Evolutionary conservation across 2,888 invertebrate species (phyloP).

Genomic region (Kuschelorhynchus macadamiae): DNA sequence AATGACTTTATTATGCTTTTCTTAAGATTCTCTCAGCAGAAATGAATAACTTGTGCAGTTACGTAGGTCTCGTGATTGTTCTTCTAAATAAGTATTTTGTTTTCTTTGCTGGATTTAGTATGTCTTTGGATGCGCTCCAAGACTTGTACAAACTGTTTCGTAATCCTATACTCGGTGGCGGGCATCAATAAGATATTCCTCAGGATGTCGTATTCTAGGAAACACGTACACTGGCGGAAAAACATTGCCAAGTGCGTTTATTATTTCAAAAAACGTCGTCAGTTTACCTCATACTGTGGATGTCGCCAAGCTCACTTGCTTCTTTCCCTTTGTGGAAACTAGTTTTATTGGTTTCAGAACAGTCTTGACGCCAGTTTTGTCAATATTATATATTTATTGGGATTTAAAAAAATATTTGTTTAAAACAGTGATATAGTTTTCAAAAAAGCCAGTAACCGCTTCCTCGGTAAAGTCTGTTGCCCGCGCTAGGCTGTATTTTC

Average conservation of each 20-base stretch:
- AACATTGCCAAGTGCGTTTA: conserved; percentile 13
- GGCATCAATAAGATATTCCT: conserved; percentile 18
- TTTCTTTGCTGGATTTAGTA: conserved; percentile 24
- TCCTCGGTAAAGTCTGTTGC: conserved; percentile 11
- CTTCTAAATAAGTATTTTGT: conserved; percentile 13
- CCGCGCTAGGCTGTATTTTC: conserved; percentile 10
- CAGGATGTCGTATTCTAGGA: conserved; percentile 15
- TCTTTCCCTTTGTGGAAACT: conserved; percentile 30
- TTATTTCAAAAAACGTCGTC: conserved; percentile 30
- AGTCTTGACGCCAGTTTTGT: conserved; percentile 9
- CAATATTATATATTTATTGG: conserved; percentile 7
- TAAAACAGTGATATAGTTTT: conserved; percentile 1
- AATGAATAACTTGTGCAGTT: conserved; percentile 24
- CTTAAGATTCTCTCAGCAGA: conserved; percentile 35
- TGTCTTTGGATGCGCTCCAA: conserved; percentile 44
- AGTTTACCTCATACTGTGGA: conserved; percentile 33
- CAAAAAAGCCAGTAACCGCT: conserved; percentile 9
- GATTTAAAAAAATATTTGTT: conserved; percentile 10
- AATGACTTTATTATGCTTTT: conserved; percentile 14
- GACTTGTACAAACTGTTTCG: conserved; percentile 40
- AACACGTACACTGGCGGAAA: conserved; percentile 19
- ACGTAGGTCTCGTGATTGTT: conserved; percentile 62
- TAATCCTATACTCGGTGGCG: conserved; percentile 29
- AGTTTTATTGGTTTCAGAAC: conserved; percentile 30
- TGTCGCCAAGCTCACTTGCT: conserved; percentile 30